Base-by-base conservation (phyloP, 1,140 invertebrate species). In the Nilaparvata lugens region DNA sequence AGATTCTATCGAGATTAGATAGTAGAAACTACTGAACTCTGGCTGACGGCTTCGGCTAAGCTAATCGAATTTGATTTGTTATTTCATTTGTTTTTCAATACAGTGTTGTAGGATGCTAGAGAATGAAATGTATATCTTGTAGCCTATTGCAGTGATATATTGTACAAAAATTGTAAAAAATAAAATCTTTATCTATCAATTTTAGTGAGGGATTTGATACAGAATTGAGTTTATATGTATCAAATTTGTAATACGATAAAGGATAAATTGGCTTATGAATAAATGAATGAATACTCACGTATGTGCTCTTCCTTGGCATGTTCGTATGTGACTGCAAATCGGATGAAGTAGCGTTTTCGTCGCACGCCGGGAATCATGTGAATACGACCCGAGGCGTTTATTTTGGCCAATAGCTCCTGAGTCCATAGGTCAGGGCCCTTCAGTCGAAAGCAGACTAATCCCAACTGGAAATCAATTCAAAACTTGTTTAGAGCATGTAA, bases 341-440 rank as follows among this genome's bases (percentile, higher is more conserved):
- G 77, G 63, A 97, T 87, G 2, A 83, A 76, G 70, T 89, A 93
- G 23, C 48, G 16, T 67, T 85, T 83, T 23, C 83, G 83, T 73
- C 84, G 87, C 0, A 93, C 80, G 28, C 83, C 87, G 1, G 91
- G 91, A 28, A 94, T 91, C 90, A 96, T 92, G 71, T 95, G 91
- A 21, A 96, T 75, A 68, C 88, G 86, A 3, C 92, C 91, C 0
- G 89, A 90, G 11, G 88, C 87, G 71, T 97, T 97, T 52, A 97
- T 89, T 45, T 83, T 81, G 0, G 88, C 86, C 35, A 96, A 69
- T 1, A 97, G 73, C 56, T 86, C 84, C 71, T 92, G 85, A 69
- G 93, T 95, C 1, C 89, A 71, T 52, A 79, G 78, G 69, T 96
- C 89, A 9, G 78, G 81, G 6, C 84, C 86, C 3, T 72, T 74